Conservation (phyloP, 2,888 invertebrate genomes). For the Tenthredo notha region DNA sequence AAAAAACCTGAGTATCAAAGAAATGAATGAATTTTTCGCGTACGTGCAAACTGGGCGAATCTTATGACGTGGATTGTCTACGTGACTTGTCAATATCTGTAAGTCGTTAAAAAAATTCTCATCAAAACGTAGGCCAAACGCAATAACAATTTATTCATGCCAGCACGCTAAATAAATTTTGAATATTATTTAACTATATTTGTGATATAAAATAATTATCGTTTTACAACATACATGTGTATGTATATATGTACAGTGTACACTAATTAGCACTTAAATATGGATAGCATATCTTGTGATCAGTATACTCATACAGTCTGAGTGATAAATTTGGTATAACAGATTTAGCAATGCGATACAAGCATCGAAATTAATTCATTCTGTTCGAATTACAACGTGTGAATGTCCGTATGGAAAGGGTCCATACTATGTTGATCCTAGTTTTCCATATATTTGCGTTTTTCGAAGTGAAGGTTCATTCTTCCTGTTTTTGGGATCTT, state of each 20-base stretch:
- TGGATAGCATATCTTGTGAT: constrained; percentile 9
- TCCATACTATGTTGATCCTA: neutral
- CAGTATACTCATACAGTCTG: constrained; percentile 5
- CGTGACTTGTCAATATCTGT: constrained; percentile 40
- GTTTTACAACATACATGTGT: constrained; percentile 1
- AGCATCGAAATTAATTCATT: constrained; percentile 11
- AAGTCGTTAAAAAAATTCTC: constrained; percentile 31
- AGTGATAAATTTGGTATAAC: constrained; percentile 10
- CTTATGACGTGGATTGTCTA: constrained; percentile 36
- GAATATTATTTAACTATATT: constrained; percentile 5
- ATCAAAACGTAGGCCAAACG: constrained; percentile 35
- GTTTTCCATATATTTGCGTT: neutral
- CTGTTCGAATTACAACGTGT: neutral
- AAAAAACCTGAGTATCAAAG: neutral
- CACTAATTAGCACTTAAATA: neutral
- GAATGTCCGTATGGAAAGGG: neutral
- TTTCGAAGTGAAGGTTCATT: neutral
- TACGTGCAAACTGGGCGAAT: constrained; percentile 33
- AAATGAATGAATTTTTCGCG: constrained; percentile 36
- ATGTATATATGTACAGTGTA: neutral
- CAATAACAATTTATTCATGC: constrained; percentile 32
- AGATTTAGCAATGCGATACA: constrained; percentile 17
- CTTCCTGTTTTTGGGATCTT: too few relatives aligned
- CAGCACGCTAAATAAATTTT: constrained; percentile 39
- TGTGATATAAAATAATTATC: neutral